Percentiles rank a stretch among this genome's conserved stretches.
phyloP scores from a whole-genome alignment of 2,888 invertebrate species.

The Neria commutata region DNA sequence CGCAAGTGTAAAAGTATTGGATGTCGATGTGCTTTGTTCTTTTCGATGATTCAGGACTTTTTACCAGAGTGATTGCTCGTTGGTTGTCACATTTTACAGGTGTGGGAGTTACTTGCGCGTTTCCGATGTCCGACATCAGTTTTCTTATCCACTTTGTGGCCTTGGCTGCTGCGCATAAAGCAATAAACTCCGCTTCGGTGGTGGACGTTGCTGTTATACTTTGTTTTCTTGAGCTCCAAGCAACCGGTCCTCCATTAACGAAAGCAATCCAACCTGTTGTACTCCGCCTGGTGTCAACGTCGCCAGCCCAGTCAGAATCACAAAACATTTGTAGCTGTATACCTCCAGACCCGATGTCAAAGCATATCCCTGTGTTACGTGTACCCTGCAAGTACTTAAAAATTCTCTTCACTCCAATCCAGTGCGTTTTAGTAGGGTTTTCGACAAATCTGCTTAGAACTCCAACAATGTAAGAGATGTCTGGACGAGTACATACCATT shows the following conservation, averaged over 20 bases:
- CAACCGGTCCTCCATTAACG: conserved; percentile 13
- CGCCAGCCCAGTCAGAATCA: conserved; percentile 17
- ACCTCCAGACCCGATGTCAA: neutral
- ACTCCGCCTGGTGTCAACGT: conserved; percentile 14
- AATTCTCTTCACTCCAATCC: conserved; percentile 28
- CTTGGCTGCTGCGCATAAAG: conserved; percentile 9
- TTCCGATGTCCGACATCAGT: conserved; percentile 3
- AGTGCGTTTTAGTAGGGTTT: conserved; percentile 19
- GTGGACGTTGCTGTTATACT: conserved; percentile 7
- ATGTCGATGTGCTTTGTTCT: conserved; percentile 25
- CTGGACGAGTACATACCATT: conserved; percentile 21
- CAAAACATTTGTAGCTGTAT: conserved; percentile 3
- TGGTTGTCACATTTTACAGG: conserved; percentile 17
- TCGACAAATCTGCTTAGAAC: conserved; percentile 22
- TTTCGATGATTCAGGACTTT: conserved; percentile 24
- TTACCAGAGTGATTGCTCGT: conserved; percentile 20
- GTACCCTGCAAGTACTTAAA: conserved; percentile 26
- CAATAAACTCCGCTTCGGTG: conserved; percentile 9
- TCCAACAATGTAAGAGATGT: conserved; percentile 19
- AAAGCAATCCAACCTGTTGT: conserved; percentile 13
- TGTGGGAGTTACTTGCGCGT: conserved; percentile 3
- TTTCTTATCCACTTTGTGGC: neutral
- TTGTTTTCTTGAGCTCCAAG: conserved; percentile 1
- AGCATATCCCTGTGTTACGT: conserved; percentile 17
- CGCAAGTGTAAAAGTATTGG: conserved; percentile 21